phyloP scores from a whole-genome alignment of 2,888 invertebrate species.

The Theristus sp. region DNA sequence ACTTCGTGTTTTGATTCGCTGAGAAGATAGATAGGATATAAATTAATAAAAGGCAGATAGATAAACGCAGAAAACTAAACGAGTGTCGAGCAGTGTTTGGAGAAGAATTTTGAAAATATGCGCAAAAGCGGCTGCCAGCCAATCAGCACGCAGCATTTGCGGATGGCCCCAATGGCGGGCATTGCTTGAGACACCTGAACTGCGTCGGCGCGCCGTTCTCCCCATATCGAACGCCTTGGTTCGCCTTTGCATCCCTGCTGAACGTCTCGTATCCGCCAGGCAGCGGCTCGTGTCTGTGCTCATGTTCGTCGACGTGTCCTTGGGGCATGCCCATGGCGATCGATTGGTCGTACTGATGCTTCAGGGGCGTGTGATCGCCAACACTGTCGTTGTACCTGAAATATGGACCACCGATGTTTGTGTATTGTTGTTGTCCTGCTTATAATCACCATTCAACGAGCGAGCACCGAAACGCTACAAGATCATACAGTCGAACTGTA shows the following conservation, averaged over 20 bases:
- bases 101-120: too few relatives aligned
- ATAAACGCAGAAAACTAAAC: too few relatives aligned
- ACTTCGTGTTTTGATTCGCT: constrained; percentile 22
- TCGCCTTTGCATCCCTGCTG: constrained; percentile 16
- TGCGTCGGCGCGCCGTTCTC: constrained; percentile 8
- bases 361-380: constrained; percentile 21
- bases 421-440: constrained; percentile 14
- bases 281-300: constrained; percentile 17
- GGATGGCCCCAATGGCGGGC: too few relatives aligned
- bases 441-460: neutral
- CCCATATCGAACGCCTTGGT: constrained; percentile 13
- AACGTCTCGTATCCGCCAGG: constrained; percentile 17
- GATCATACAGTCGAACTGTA: too few relatives aligned
- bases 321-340: constrained; percentile 22
- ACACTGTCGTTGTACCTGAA: too few relatives aligned
- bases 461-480: too few relatives aligned
- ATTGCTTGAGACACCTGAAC: too few relatives aligned
- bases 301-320: constrained; percentile 13
- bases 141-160: too few relatives aligned
- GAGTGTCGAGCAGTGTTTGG: too few relatives aligned
- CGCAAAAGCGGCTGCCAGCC: too few relatives aligned
- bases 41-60: too few relatives aligned
- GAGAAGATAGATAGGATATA: constrained; percentile 10
- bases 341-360: constrained; percentile 18
- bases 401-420: too few relatives aligned